Conservation (phyloP, 2,113 vertebrate genomes). For the human (Homo sapiens) region DNA sequence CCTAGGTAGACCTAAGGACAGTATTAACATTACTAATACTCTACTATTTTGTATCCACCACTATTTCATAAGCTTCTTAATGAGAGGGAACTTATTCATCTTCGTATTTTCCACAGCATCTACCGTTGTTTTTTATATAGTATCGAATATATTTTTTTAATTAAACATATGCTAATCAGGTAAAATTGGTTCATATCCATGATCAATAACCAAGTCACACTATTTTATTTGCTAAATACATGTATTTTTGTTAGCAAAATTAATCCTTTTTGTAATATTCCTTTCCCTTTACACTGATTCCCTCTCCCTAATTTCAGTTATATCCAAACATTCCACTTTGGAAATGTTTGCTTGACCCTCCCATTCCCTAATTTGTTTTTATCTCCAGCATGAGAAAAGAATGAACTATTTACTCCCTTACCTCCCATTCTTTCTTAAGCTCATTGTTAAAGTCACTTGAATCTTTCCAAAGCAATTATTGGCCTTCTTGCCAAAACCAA, state of each 20-base stretch:
- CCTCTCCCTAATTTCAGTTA: neutral
- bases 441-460: neutral
- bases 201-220: neutral
- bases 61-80: neutral
- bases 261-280: neutral
- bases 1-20: neutral
- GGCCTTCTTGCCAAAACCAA: neutral
- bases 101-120: neutral
- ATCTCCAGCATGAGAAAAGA: constrained; percentile 22
- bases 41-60: neutral
- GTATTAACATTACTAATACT: neutral
- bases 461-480: neutral
- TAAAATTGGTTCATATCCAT: neutral
- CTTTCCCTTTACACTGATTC: neutral
- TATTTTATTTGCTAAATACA: neutral
- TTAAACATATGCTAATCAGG: neutral
- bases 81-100: neutral
- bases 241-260: neutral
- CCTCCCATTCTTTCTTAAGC: neutral
- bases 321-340: neutral
- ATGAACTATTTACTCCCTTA: neutral
- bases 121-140: neutral
- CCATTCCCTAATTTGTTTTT: neutral
- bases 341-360: neutral
- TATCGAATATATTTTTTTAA: neutral